phyloP scores from a whole-genome alignment of 2,797 vertebrate genomes.

The Spinus pinus region DNA sequence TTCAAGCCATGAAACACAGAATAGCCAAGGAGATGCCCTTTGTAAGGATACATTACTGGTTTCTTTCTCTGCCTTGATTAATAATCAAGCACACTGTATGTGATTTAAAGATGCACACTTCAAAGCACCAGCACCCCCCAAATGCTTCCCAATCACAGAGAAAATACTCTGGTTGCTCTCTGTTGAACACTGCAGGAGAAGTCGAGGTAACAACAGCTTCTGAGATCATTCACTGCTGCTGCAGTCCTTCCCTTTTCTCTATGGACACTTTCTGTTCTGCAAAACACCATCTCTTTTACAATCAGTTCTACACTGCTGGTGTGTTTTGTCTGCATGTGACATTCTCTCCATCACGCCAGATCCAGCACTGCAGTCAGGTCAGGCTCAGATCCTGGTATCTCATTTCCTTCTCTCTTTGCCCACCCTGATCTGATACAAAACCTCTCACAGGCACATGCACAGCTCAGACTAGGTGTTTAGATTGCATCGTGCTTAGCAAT shows the following conservation, averaged over 20 bases:
- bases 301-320: background rate
- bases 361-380: background rate
- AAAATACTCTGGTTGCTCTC: background rate
- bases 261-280: background rate
- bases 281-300: background rate
- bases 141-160: background rate
- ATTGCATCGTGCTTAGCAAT: background rate
- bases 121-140: background rate
- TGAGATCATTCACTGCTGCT: background rate
- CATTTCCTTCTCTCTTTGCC: background rate
- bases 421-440: background rate
- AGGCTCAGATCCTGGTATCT: background rate
- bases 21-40: background rate
- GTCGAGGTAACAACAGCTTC: background rate
- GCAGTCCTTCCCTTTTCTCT: background rate
- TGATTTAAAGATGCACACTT: background rate
- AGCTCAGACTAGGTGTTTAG: background rate
- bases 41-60: background rate
- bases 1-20: background rate
- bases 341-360: background rate
- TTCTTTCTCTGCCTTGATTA: background rate
- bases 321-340: background rate
- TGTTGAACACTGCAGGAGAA: background rate
- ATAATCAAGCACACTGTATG: background rate
- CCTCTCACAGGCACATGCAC: accelerated